A percentile compares a stretch with the other conserved stretches of the same genome.
Evolutionary conservation across 2,888 invertebrate species (phyloP).

Genomic region (Tenodera sinensis): DNA sequence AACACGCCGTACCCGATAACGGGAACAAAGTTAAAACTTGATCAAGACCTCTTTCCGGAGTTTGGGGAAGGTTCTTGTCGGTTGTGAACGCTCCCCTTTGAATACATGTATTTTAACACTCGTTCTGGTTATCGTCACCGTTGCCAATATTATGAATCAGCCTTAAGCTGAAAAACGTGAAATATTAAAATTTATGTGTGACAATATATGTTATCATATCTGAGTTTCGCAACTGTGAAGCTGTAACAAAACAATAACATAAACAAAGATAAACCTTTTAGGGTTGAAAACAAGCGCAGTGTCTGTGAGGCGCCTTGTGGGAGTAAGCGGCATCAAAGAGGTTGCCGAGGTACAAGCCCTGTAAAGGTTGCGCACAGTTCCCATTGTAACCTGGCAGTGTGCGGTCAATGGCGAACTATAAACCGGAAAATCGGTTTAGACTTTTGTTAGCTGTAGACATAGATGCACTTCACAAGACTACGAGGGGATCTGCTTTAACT

Average conservation of each 20-base stretch:
- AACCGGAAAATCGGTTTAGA: constrained; percentile 16
- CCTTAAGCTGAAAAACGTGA: no score
- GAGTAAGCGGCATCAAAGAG: constrained; percentile 5
- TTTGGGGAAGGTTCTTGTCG: no score
- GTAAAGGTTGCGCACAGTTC: not conserved
- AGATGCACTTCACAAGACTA: not conserved
- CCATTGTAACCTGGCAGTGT: constrained; percentile 2
- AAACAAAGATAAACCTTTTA: not conserved
- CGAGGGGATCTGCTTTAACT: not conserved
- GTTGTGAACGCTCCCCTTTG: no score
- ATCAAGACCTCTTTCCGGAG: no score
- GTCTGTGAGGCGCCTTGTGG: not conserved
- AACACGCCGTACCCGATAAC: no score
- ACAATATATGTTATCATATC: no score
- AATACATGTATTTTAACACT: no score
- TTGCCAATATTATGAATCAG: no score
- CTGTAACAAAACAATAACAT: not conserved
- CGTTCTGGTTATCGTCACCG: no score
- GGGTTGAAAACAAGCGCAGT: not conserved
- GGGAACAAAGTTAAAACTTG: no score
- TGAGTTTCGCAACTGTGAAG: no score
- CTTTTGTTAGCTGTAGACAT: constrained; percentile 12
- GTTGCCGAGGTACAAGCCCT: not conserved
- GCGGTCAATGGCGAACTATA: constrained; percentile 12
- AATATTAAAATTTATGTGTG: no score